A percentile compares a stretch with the other conserved stretches of the same genome.
Evolutionary conservation across 2,113 vertebrate genomes (phyloP).

Genomic region (Grus americana): DNA sequence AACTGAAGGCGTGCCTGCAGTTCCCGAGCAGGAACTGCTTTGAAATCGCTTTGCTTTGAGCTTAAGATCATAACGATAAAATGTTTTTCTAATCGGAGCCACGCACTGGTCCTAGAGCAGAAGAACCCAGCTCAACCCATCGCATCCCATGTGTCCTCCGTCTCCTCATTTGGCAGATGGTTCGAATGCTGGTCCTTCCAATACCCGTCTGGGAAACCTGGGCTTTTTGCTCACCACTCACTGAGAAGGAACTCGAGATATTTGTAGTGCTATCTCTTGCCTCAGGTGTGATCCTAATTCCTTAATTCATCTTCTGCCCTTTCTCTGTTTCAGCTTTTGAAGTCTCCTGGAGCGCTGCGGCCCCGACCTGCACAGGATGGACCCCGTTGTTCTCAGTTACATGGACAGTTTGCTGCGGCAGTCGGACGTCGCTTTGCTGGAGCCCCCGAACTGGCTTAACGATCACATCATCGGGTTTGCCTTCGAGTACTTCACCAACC

Average conservation of each 20-base stretch:
- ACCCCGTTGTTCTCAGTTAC: slow-evolving; percentile 93
- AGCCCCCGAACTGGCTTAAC: slow-evolving; percentile 94
- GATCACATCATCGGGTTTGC: slow-evolving; percentile 94
- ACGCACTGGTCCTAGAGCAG: neutral
- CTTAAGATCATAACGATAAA: neutral
- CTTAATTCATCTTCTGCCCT: neutral
- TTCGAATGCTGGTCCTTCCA: neutral
- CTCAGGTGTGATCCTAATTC: neutral
- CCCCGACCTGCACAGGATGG: slow-evolving; percentile 75
- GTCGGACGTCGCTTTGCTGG: slow-evolving; percentile 89
- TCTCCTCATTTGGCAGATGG: neutral
- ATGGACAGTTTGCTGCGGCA: slow-evolving; percentile 91
- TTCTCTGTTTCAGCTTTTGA: slow-evolving; percentile 41
- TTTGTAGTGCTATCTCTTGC: fast-evolving
- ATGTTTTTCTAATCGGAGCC: neutral
- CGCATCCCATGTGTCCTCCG: fast-evolving
- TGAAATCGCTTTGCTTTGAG: neutral
- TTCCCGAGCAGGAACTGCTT: neutral
- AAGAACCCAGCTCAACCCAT: fast-evolving
- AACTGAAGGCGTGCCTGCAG: neutral
- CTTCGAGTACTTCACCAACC: slow-evolving; percentile 90
- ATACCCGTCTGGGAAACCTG: neutral
- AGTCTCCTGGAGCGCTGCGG: neutral
- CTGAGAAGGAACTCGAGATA: neutral
- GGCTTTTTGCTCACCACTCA: neutral